Base-by-base conservation (phyloP, 2,113 vertebrate species). In the Rhabdomys dilectus region DNA sequence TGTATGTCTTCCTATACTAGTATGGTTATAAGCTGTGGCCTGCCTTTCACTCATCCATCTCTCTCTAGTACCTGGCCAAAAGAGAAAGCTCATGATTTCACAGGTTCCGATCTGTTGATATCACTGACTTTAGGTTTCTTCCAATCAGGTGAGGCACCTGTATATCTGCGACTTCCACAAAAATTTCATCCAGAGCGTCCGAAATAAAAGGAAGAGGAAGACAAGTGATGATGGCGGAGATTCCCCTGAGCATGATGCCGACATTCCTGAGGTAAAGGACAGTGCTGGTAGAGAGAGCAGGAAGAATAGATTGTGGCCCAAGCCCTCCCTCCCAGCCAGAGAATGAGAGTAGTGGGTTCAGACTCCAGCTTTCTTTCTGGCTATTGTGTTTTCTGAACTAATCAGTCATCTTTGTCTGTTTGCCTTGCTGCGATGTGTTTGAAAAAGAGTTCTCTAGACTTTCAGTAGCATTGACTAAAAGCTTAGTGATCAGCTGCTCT, bases 91-190 rank as follows among this genome's bases (percentile, higher is more conserved):
- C 19, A 1, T 66, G 58, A n/a, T 70, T 42, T 48, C 34, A 39
- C 48, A 92, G 90, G 7, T 72, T 24, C 68, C 77, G n/a, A n/a
- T n/a, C n/a, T n/a, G 72, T 29, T 48, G 39, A 60, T 84, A 88
- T 39, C 39, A 77, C 95, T 98, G 85, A 97, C 92, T 92, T 94
- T 42, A 60, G 70, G 96, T 97, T 97, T 82, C n/a, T 96, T 96
- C 90, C 94, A 73, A 91, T 90, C 64, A 99, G 99, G 99, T 99
- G 72, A 99, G 99, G 77, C 99, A 99, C 97, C 99, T 99, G 78
- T 99, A 99, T 97, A 99, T 99, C 97, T 99, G 99, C 3, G 99
- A 99, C 97, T 99, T 99, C 98, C 99, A 99, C 97, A 99, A 99
- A 98, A 99, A 99, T 97, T 99, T 99, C 98, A 99, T 99, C 97